A percentile compares a stretch with the other conserved stretches of the same genome.
phyloP scores from a whole-genome alignment of 2,113 vertebrate genomes.

The Oostethus manadensis region DNA sequence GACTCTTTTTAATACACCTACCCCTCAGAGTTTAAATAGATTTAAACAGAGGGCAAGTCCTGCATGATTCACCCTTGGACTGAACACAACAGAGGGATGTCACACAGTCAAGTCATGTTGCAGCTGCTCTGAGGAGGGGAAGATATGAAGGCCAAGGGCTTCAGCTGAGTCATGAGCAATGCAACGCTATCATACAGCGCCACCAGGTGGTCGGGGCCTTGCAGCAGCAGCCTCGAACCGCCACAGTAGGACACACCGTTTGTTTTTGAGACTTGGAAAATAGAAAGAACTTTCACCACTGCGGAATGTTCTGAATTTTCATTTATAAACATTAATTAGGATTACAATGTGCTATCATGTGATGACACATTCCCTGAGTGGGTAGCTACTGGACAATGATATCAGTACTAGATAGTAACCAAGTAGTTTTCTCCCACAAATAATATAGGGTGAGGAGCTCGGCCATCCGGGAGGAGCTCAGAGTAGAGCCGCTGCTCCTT shows the following conservation, averaged over 20 bases:
- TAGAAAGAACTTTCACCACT: too few relatives aligned
- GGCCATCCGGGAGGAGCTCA: too few relatives aligned
- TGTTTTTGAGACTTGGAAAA: too few relatives aligned
- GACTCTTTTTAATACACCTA: conserved; percentile 18
- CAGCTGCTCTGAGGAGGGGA: conserved; percentile 16
- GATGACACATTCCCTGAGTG: conserved; percentile 27
- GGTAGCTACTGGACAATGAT: conserved; percentile 9
- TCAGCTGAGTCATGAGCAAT: conserved; percentile 47
- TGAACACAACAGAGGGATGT: conserved; percentile 28
- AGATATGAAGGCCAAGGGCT: conserved; percentile 15
- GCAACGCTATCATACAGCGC: conserved; percentile 33
- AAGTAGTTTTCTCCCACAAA: too few relatives aligned
- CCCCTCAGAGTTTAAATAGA: conserved; percentile 18
- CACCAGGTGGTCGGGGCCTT: conserved; percentile 43
- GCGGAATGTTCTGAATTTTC: too few relatives aligned
- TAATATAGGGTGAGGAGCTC: too few relatives aligned
- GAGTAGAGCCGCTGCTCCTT: too few relatives aligned
- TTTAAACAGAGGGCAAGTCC: conserved; percentile 24
- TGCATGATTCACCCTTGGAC: conserved; percentile 30
- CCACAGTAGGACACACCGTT: too few relatives aligned
- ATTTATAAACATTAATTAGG: conserved; percentile 7
- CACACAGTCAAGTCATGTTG: conserved; percentile 11
- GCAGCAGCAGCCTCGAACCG: not conserved
- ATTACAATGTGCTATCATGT: conserved; percentile 8
- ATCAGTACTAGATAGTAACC: too few relatives aligned